A percentile compares a stretch with the other conserved stretches of the same genome.
These are phyloP conservation scores for Physocephala rufipes DNA, from an alignment of 2,888 invertebrate genomes.

Conservation along the genomic window DNA sequence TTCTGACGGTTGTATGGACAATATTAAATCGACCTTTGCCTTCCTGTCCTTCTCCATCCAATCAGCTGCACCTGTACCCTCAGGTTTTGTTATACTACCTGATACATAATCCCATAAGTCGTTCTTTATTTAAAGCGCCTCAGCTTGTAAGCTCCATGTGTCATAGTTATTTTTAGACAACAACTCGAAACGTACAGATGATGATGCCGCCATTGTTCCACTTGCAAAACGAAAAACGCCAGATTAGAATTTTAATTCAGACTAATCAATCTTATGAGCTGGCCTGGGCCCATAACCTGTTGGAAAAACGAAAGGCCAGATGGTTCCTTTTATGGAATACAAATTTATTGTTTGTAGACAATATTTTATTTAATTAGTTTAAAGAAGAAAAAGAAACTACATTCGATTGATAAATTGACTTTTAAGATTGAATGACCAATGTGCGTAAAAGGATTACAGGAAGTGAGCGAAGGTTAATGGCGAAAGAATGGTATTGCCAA, in stretches of 20 bases:
- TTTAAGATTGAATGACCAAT: too few species aligned
- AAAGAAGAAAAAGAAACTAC: too few species aligned
- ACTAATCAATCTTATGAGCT: background rate
- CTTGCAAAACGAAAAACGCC: background rate
- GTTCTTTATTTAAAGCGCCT: background rate
- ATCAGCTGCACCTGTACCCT: background rate
- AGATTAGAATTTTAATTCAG: background rate
- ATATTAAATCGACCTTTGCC: slow-evolving; percentile 34
- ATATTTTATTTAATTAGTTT: too few species aligned
- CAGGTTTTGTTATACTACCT: background rate
- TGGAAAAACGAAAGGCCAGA: too few species aligned
- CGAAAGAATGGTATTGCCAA: too few species aligned
- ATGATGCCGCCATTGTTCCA: background rate
- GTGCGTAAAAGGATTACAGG: too few species aligned
- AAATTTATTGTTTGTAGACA: too few species aligned
- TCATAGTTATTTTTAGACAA: slow-evolving; percentile 34
- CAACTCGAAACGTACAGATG: background rate
- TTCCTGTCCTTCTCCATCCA: background rate
- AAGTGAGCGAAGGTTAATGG: too few species aligned
- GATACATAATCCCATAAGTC: slow-evolving; percentile 1
- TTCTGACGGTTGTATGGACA: slow-evolving; percentile 38
- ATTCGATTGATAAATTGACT: too few species aligned
- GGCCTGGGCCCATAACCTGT: slow-evolving; percentile 4
- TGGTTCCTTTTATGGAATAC: too few species aligned
- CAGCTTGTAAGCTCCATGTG: slow-evolving; percentile 22